These are phyloP conservation scores for Ostrea denselamellosa DNA, from an alignment of 1,140 invertebrate species.

Conservation along the genomic window DNA sequence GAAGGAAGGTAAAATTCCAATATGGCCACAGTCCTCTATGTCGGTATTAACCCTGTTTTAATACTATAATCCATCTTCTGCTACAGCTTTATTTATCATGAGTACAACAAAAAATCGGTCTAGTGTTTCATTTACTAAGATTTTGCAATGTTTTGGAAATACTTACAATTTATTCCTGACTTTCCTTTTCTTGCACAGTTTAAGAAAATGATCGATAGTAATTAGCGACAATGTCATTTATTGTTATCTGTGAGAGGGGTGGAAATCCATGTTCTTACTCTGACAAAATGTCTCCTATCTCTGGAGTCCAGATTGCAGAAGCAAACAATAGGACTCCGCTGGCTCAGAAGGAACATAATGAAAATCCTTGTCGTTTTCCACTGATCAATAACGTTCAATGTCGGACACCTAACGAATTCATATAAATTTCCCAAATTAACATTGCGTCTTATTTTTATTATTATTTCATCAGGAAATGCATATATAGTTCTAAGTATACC, in stretches of 20 bases:
- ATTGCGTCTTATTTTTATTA: background rate
- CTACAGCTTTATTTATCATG: too few species aligned
- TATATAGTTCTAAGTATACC: background rate
- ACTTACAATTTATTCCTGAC: background rate
- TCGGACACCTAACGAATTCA: background rate
- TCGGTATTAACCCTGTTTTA: too few species aligned
- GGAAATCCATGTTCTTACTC: background rate
- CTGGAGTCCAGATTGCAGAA: background rate
- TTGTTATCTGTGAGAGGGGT: background rate
- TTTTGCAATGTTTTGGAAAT: background rate
- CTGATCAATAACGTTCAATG: background rate
- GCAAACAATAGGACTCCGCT: background rate
- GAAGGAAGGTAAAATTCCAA: too few species aligned
- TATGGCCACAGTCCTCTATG: too few species aligned
- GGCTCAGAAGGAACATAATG: background rate
- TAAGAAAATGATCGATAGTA: background rate
- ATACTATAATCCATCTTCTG: too few species aligned
- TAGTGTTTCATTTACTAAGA: background rate
- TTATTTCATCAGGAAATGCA: background rate
- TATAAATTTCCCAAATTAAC: background rate
- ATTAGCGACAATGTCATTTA: background rate
- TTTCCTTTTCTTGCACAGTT: background rate
- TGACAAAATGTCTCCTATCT: slow-evolving; percentile 11
- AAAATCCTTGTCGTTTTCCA: background rate
- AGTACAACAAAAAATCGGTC: too few species aligned